Percentiles rank a stretch among this genome's conserved stretches.
Conservation (phyloP, 2,113 vertebrate genomes). For the Tamias sibiricus region DNA sequence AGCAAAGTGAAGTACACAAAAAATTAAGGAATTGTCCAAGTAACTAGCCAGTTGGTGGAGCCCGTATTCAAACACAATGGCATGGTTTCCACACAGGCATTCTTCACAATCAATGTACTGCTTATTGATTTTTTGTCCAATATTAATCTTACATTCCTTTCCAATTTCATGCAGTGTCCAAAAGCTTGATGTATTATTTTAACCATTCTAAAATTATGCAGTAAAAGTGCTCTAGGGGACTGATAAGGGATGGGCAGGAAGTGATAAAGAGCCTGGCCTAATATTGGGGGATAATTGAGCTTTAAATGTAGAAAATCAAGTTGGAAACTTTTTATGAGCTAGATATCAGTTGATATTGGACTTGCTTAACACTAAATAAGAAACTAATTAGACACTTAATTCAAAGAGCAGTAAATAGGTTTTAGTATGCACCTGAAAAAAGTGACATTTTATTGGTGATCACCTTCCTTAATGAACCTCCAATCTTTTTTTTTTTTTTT, state of each 20-base stretch:
- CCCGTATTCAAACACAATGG: neutral
- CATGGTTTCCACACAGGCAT: neutral
- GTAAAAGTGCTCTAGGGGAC: neutral
- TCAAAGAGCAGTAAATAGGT: slow-evolving; percentile 57
- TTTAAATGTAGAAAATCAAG: neutral
- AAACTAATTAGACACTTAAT: slow-evolving; percentile 57
- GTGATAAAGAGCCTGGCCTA: neutral
- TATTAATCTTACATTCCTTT: neutral
- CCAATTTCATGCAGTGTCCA: neutral
- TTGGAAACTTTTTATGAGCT: neutral
- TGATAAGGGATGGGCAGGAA: fast-evolving
- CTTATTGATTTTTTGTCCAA: neutral
- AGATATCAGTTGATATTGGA: neutral
- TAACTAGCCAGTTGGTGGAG: neutral
- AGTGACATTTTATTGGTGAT: slow-evolving; percentile 56
- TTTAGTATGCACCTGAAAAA: neutral
- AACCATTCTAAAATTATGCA: neutral
- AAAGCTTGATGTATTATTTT: neutral
- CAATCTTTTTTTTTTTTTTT: slow-evolving; percentile 42
- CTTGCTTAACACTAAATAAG: slow-evolving; percentile 38
- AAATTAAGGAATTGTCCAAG: neutral
- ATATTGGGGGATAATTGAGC: neutral
- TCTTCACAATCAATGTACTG: neutral
- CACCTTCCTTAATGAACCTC: slow-evolving; percentile 29
- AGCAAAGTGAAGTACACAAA: neutral